phyloP scores from a whole-genome alignment of 2,797 vertebrate species.

The Holocentrus rufus region DNA sequence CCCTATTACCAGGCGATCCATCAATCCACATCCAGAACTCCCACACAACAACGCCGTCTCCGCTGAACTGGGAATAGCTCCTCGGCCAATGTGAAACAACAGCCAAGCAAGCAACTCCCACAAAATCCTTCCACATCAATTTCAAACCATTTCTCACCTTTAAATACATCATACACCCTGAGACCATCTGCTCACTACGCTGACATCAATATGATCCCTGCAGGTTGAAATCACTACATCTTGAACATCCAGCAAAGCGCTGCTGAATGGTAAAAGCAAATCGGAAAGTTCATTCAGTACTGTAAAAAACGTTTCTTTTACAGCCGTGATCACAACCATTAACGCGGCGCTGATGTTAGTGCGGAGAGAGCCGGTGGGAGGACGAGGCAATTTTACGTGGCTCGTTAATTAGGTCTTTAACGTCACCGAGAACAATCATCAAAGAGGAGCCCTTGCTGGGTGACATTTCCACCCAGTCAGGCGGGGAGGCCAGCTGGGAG shows the following conservation, averaged over 20 bases:
- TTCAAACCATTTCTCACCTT: constrained; percentile 1
- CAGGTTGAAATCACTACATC: not conserved
- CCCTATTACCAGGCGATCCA: constrained; percentile 30
- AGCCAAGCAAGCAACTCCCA: not conserved
- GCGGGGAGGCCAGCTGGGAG: constrained; percentile 41
- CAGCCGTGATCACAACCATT: constrained; percentile 22
- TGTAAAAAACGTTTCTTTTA: constrained; percentile 1
- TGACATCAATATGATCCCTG: not conserved
- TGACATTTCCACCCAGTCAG: constrained; percentile 56
- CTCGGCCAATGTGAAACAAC: not conserved
- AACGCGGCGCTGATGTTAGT: constrained; percentile 24
- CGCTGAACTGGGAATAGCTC: constrained; percentile 14
- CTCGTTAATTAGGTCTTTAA: constrained; percentile 64
- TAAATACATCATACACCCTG: constrained; percentile 18
- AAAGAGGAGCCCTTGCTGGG: constrained; percentile 40
- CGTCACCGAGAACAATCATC: constrained; percentile 53
- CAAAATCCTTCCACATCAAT: not conserved
- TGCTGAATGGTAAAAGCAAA: not conserved
- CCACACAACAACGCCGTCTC: not conserved
- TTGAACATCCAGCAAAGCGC: constrained; percentile 5
- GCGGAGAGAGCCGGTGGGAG: constrained; percentile 10
- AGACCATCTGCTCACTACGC: not conserved
- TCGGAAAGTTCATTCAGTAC: not conserved
- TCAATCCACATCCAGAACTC: constrained; percentile 18
- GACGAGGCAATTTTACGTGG: not conserved